A percentile compares a stretch with the other conserved stretches of the same genome.
Evolutionary conservation across 2,888 invertebrate species (phyloP).

Genomic region (Agriotes lineatus): DNA sequence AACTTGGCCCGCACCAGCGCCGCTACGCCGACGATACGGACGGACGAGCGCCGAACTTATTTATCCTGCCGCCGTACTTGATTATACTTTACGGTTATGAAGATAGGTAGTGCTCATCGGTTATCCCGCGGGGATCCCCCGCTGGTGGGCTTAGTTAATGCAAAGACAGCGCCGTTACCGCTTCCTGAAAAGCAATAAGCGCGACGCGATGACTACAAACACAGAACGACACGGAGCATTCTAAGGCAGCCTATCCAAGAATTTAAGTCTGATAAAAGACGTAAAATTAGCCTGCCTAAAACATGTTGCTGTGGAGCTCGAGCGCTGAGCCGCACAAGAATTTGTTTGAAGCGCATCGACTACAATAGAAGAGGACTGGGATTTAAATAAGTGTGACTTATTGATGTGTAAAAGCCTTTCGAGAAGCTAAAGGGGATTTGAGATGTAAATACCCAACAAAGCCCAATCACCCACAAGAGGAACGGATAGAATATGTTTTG

Average conservation of each 20-base stretch:
- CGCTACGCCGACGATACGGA: conserved; percentile 28
- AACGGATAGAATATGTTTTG: too few species aligned
- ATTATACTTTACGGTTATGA: conserved; percentile 38
- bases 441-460: too few species aligned
- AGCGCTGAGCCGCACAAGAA: too few species aligned
- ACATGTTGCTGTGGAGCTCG: too few species aligned
- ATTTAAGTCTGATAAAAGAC: background rate
- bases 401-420: too few species aligned
- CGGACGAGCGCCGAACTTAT: conserved; percentile 30
- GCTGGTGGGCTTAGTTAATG: conserved; percentile 7
- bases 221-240: background rate
- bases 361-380: too few species aligned
- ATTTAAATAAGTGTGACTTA: too few species aligned
- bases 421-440: too few species aligned
- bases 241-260: background rate
- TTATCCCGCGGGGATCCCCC: background rate
- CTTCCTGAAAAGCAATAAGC: background rate
- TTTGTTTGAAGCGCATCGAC: too few species aligned
- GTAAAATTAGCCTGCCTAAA: background rate
- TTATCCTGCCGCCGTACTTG: conserved; percentile 6
- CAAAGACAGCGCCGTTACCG: conserved; percentile 6
- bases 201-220: background rate
- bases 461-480: too few species aligned
- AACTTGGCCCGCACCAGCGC: conserved; percentile 30
- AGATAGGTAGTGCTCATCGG: conserved; percentile 23